Base-by-base conservation (phyloP, 2,113 vertebrate genomes). In the Melanocharis versteri region DNA sequence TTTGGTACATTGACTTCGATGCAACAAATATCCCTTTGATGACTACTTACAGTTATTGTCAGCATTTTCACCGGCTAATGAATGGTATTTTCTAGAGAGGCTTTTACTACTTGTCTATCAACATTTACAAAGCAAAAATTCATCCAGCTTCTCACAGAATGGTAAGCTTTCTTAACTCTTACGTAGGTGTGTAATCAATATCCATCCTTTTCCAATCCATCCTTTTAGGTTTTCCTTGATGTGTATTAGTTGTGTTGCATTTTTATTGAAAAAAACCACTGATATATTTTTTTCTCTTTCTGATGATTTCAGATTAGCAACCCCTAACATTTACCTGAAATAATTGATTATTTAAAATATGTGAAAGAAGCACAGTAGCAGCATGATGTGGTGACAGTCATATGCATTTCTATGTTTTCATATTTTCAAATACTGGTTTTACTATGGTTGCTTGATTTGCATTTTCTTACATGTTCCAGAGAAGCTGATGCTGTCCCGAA, bases 401-500 rank as follows among this genome's bases (percentile, higher is more conserved):
- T 1, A 40, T 31, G 20, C 14, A 50, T 45, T 13, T 65, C 53
- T 66, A 0, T 15, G 17, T 70, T 71, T 91, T 60, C 15, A 3
- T 75, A 40, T 57, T 64, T 87, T 62, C 27, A 39, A 15, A 16
- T 23, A 13, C 10, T 66, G 16, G 0, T 42, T 93, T 90, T 80
- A 22, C 30, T 33, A 6, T 12, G 27, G 6, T n/a, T 62, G 28
- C 11, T 45, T 37, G 23, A 35, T 70, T 79, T 37, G 20, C 44
- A n/a, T 61, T 85, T 90, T 40, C 47, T 94, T 87, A 51, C 68
- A 23, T 20, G 8, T 83, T 82, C 40, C 58, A 99, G 98, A 90
- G 98, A 98, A 96, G 86, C 97, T 7, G 97, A 98, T 45, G 98
- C 81, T 11, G 96, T 98, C 45, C 48, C 99, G 86, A 97, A 81